phyloP scores from a whole-genome alignment of 1,140 invertebrate species.

The Helicorthomorpha holstii region DNA sequence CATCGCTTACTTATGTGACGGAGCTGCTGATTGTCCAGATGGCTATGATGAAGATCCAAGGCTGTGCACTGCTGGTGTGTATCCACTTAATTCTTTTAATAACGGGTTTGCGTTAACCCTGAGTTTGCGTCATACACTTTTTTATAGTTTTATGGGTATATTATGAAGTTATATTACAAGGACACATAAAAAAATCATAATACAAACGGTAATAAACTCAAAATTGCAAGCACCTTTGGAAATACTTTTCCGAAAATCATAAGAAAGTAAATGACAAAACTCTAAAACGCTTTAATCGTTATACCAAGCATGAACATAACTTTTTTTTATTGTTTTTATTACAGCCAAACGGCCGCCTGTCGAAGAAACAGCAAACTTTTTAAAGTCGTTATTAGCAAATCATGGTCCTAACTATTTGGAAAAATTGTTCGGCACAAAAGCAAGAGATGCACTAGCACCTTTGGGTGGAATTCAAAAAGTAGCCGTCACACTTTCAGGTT shows the following conservation, averaged over 20 bases:
- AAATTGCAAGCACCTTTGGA: too few relatives aligned
- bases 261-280: conserved; percentile 6
- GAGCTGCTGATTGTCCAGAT: conserved; percentile 81
- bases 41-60: conserved; percentile 74
- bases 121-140: too few relatives aligned
- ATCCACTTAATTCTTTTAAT: conserved; percentile 3
- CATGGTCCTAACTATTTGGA: conserved; percentile 92
- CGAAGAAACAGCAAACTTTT: conserved; percentile 84
- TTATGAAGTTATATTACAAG: too few relatives aligned
- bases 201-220: too few relatives aligned
- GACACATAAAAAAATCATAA: too few relatives aligned
- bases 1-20: conserved; percentile 73
- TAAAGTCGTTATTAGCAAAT: conserved; percentile 76
- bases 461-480: conserved; percentile 86
- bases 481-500: conserved; percentile 83
- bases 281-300: too few relatives aligned
- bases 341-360: conserved; percentile 88
- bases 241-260: too few relatives aligned
- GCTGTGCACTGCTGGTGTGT: conserved; percentile 74
- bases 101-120: too few relatives aligned
- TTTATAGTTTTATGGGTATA: too few relatives aligned
- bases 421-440: conserved; percentile 86
- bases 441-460: conserved; percentile 68
- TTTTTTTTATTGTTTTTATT: conserved; percentile 20
- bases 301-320: conserved; percentile 5